Percentiles rank a stretch among this genome's conserved stretches.
Conservation (phyloP, 2,888 invertebrate species). For the Doris montereyensis region DNA sequence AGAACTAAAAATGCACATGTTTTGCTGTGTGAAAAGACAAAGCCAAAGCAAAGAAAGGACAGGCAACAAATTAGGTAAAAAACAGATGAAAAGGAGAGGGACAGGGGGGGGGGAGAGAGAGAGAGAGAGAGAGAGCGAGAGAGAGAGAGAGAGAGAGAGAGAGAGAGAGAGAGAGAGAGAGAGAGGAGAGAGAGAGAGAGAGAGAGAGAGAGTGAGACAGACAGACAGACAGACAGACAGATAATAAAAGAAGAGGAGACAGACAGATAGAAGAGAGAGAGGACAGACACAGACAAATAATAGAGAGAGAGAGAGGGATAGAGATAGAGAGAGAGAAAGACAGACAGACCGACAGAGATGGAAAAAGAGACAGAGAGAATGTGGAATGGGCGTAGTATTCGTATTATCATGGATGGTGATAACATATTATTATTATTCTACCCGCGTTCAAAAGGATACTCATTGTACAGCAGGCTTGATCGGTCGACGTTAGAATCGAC, state of each 20-base stretch:
- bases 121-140: too few species aligned
- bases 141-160: too few species aligned
- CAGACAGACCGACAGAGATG: too few species aligned
- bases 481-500: constrained; percentile 47
- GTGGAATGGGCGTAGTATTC: not conserved
- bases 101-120: too few species aligned
- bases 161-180: not conserved
- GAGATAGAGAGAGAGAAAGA: too few species aligned
- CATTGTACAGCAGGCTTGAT: constrained; percentile 88
- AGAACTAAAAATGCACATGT: too few species aligned
- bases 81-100: too few species aligned
- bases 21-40: too few species aligned
- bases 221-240: not conserved
- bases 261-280: not conserved
- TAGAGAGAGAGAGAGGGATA: too few species aligned
- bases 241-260: not conserved
- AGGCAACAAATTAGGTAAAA: too few species aligned
- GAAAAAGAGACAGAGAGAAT: not conserved
- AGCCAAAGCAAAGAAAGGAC: too few species aligned
- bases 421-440: too few species aligned
- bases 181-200: not conserved
- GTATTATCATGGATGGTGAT: not conserved
- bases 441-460: constrained; percentile 89
- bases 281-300: constrained; percentile 5
- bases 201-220: not conserved